Evolutionary conservation across 2,888 invertebrate genomes (phyloP), one percentile per base, ranked within the genome.

Genomic region (Ochropleura leucogaster): DNA sequence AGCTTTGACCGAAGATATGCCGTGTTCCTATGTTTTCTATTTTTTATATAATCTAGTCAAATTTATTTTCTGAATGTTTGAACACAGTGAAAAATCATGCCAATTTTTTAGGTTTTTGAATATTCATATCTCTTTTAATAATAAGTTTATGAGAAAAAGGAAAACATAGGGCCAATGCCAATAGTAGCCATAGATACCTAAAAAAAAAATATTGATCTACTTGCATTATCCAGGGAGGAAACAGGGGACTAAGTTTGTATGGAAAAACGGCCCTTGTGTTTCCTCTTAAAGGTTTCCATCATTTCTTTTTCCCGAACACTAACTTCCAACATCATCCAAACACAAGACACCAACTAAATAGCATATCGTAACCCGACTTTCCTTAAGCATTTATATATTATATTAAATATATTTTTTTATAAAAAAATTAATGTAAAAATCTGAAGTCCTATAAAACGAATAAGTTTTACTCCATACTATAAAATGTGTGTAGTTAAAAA

Each of bases 401-500:
- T 30, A 30, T 30, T 30, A 30, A 2, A 30, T 30, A 30, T 30
- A 30, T 30, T 30, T 30, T 30, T 30, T 30, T 30, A 30, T 30
- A 30, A 2, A 30, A 30, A 30, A 30, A 2, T 30, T 1, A 30
- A 63, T 60, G 59, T n/a, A 72, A 57, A 68, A 66, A 77, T n/a
- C 6, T 44, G 10, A 46, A 40, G n/a, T 65, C 55, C 44, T 59
- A n/a, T 68, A 63, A 70, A 79, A 76, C 68, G 46, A 84, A 78
- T 66, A 74, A 57, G 55, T 70, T 72, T 9, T 68, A 64, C 65
- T 73, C 47, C 77, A 72, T 78, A 73, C 72, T 76, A 64, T 30
- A 81, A 74, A 86, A 84, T 65, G 83, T 59, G 65, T 72, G 70
- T 81, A 76, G 77, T 87, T 82, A 80, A 86, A 86, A 88, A 88